phyloP scores from a whole-genome alignment of 2,113 vertebrate genomes.

The Rhodinocichla rosea region DNA sequence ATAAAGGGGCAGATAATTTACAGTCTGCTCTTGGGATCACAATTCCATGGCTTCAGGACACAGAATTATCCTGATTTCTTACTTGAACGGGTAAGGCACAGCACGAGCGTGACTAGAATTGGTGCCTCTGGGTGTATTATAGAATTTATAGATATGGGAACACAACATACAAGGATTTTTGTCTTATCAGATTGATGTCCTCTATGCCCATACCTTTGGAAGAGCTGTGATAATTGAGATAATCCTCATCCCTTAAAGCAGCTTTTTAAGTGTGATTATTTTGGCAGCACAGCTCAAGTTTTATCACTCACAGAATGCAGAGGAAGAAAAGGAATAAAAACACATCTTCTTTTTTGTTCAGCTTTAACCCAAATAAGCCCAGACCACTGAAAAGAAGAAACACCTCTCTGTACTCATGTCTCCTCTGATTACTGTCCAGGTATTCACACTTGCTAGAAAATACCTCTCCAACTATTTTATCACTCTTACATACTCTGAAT shows the following conservation, averaged over 20 bases:
- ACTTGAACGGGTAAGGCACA: neutral
- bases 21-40: neutral
- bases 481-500: neutral
- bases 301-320: conserved; percentile 27
- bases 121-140: conserved; percentile 1
- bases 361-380: conserved; percentile 8
- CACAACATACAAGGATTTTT: conserved; percentile 45
- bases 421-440: neutral
- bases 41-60: neutral
- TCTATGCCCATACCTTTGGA: conserved; percentile 47
- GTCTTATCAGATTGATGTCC: conserved; percentile 60
- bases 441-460: neutral
- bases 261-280: conserved; percentile 55
- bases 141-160: conserved; percentile 33
- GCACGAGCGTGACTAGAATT: neutral
- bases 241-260: conserved; percentile 53
- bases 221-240: conserved; percentile 57
- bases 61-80: neutral
- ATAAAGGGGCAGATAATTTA: neutral
- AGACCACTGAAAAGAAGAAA: neutral
- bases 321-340: conserved; percentile 21
- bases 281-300: conserved; percentile 47
- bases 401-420: neutral
- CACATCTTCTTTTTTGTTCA: neutral
- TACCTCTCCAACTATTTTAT: neutral